A percentile compares a stretch with the other conserved stretches of the same genome.
Evolutionary conservation across 2,113 vertebrate genomes (phyloP).

Genomic region (Connochaetes taurinus): DNA sequence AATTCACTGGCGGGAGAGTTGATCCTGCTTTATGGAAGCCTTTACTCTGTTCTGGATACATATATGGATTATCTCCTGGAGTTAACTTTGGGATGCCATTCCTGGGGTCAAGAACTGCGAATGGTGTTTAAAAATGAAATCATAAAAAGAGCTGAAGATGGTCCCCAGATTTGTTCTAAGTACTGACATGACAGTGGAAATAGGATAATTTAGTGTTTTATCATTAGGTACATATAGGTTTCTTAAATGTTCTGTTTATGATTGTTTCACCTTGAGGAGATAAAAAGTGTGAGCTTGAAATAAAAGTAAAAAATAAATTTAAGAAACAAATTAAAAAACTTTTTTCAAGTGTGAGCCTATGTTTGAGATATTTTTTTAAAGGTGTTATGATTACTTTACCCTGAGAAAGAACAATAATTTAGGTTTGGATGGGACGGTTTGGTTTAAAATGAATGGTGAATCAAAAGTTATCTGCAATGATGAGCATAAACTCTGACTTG

Average conservation of each 20-base stretch:
- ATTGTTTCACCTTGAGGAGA: not conserved
- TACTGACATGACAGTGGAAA: not conserved
- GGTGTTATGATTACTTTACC: not conserved
- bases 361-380: not conserved
- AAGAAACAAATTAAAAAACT: not conserved
- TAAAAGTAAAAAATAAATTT: not conserved
- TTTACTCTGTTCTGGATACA: constrained; percentile 60
- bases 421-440: not conserved
- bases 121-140: constrained; percentile 2
- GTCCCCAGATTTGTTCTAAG: not conserved
- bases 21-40: constrained; percentile 63
- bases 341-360: not conserved
- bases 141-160: not conserved
- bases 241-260: not conserved
- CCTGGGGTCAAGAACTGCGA: constrained; percentile 60
- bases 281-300: not conserved
- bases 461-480: not conserved
- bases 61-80: constrained; percentile 67
- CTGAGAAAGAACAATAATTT: not conserved
- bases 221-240: not conserved
- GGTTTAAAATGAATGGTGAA: not conserved
- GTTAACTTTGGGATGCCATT: constrained; percentile 65
- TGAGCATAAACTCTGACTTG: not conserved
- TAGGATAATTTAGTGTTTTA: not conserved
- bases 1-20: constrained; percentile 55